phyloP scores from a whole-genome alignment of 2,888 invertebrate species.

The Xanthorhoe designata region DNA sequence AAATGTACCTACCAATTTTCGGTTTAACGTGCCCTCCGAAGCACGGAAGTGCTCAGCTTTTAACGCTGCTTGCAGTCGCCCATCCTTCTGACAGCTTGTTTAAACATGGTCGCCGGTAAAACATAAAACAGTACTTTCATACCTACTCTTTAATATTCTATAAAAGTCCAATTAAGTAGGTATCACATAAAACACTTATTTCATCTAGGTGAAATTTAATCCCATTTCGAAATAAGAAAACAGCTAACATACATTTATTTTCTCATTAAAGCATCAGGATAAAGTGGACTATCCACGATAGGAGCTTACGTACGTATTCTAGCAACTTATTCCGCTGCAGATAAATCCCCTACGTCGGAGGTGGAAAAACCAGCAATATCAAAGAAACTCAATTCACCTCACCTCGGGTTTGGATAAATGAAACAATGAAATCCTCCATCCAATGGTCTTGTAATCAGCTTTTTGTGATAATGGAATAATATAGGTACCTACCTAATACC shows the following conservation, averaged over 20 bases:
- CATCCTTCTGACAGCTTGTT: no score
- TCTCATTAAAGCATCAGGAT: constrained; percentile 31
- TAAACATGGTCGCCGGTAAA: no score
- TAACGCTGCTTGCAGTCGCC: no score
- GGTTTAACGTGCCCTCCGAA: no score
- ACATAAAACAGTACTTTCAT: no score
- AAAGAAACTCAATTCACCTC: constrained; percentile 26
- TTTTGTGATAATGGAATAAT: background rate
- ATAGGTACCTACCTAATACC: background rate
- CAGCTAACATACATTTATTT: background rate
- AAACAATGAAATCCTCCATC: constrained; percentile 48
- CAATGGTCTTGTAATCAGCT: constrained; percentile 32
- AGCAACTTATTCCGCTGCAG: constrained; percentile 16
- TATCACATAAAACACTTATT: no score
- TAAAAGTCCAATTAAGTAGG: no score
- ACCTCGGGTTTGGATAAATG: constrained; percentile 28
- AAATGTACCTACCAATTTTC: no score
- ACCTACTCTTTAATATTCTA: no score
- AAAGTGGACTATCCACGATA: constrained; percentile 1
- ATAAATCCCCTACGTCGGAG: constrained; percentile 6
- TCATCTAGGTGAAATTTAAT: background rate
- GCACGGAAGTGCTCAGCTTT: no score
- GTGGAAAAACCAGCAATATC: constrained; percentile 24
- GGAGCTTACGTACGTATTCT: constrained; percentile 8
- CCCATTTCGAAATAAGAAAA: background rate